phyloP scores from a whole-genome alignment of 2,888 invertebrate species.

The Cryptops parisi region DNA sequence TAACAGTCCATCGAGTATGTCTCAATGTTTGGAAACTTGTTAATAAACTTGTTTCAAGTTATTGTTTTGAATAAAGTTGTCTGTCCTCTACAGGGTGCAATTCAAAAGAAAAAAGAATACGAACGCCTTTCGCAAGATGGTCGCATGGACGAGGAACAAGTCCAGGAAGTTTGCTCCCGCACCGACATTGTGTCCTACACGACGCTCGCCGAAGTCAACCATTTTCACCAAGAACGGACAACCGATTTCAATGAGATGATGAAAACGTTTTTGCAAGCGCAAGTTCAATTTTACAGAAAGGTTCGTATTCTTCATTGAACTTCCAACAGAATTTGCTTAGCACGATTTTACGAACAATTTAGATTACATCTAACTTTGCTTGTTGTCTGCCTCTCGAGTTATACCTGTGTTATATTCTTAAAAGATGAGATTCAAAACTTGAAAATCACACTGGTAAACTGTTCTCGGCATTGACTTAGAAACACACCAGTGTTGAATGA shows the following conservation, averaged over 20 bases:
- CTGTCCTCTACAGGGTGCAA: conserved; percentile 41
- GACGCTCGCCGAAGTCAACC: conserved; percentile 82
- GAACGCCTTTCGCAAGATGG: conserved; percentile 62
- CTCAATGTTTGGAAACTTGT: not conserved
- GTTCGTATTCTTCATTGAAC: conserved; percentile 23
- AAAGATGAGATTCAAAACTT: no score
- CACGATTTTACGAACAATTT: no score
- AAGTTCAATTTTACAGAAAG: conserved; percentile 82
- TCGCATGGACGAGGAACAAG: conserved; percentile 64
- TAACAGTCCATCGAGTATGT: conserved; percentile 67
- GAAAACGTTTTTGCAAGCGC: conserved; percentile 69
- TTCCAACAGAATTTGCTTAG: not conserved
- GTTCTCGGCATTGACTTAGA: no score
- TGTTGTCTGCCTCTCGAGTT: no score
- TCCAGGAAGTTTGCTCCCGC: conserved; percentile 63
- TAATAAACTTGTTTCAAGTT: not conserved
- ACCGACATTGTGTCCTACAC: conserved; percentile 88
- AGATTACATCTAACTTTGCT: no score
- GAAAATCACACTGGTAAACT: not conserved
- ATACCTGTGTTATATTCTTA: no score
- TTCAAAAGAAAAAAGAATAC: conserved; percentile 79
- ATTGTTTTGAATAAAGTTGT: not conserved
- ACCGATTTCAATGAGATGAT: conserved; percentile 71
- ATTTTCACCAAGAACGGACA: conserved; percentile 77
- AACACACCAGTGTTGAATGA: no score